Evolutionary conservation across 2,113 vertebrate species (phyloP), one percentile per base, ranked within the genome.

Genomic region (Meles meles): DNA sequence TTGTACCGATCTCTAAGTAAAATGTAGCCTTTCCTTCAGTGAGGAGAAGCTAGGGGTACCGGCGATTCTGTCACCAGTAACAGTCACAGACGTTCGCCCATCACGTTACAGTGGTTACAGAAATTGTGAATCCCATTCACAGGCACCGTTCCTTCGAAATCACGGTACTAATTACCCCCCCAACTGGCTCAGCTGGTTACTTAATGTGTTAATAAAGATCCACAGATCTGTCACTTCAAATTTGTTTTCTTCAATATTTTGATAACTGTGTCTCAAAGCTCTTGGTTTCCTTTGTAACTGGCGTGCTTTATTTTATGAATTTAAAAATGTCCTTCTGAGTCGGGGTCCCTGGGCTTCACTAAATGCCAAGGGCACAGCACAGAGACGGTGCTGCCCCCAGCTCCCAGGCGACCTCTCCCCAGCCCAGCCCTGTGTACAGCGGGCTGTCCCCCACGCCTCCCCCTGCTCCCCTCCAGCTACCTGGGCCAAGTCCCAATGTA

Each of bases 181-280:
- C 5, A 5, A 21, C 71, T 13, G 0, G 11, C 5, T 17, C 3
- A 0, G 91, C 47, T 0, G 0, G 13, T 37, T 37, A 52, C 10
- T 7, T 44, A 63, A 57, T 0, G 74, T 42, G 52, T 34, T 90
- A 57, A 71, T 34, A 65, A 67, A 94, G 71, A 86, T 23, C 23
- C 88, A 2, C 21, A 15, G 4, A 27, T 8, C 14, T 69, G 71
- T 21, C 47, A 27, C 77, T 87, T 83, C 91, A 25, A 4, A 27
- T 44, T 23, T 31, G 42, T 77, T 72, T 63, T 37, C 55, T 37
- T 82, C 61, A 71, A 20, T 25, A n/a, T 59, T 96, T 88, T 92
- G 86, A 65, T 71, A 79, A 69, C 52, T 93, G 31, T 11, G 13
- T 49, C 79, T 72, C 83, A 23, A 4, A 12, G 71, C 21, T 61